phyloP scores from a whole-genome alignment of 2,113 vertebrate species.

The Heterotilapia buettikoferi region DNA sequence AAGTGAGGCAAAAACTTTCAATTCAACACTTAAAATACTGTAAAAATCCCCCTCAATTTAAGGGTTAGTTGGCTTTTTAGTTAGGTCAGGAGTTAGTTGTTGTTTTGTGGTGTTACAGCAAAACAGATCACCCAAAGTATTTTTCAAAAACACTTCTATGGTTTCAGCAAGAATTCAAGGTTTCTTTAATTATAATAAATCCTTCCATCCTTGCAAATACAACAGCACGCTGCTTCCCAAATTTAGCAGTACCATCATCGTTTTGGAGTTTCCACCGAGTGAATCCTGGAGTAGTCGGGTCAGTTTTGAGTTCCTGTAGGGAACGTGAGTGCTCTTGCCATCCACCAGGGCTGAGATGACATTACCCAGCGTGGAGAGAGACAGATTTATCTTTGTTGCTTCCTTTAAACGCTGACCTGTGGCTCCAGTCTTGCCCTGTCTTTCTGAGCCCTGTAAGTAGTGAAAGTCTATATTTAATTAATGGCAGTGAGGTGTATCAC shows the following conservation, averaged over 20 bases:
- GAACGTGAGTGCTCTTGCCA: slow-evolving; percentile 97
- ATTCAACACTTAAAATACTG: background rate
- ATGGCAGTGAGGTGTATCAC: background rate
- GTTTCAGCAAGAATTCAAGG: background rate
- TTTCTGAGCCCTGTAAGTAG: slow-evolving; percentile 85
- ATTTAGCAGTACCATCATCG: slow-evolving; percentile 87
- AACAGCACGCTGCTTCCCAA: background rate
- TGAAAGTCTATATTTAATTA: background rate
- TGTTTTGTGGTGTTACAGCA: background rate
- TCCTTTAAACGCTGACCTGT: slow-evolving; percentile 96
- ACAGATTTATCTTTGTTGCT: slow-evolving; percentile 98
- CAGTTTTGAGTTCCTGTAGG: slow-evolving; percentile 96
- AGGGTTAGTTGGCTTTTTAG: background rate
- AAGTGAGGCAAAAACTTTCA: background rate
- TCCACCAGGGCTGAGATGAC: slow-evolving; percentile 98
- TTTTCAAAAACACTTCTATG: background rate
- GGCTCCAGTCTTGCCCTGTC: slow-evolving; percentile 95
- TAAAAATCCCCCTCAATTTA: background rate
- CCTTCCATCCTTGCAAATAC: background rate
- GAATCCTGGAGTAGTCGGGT: slow-evolving; percentile 96
- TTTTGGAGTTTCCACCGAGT: slow-evolving; percentile 96
- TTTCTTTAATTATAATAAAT: background rate
- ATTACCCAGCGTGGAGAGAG: slow-evolving; percentile 94
- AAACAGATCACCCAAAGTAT: background rate
- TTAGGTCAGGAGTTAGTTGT: background rate